Base-by-base conservation (phyloP, 2,797 vertebrate species). In the Lithobates sylvaticus region DNA sequence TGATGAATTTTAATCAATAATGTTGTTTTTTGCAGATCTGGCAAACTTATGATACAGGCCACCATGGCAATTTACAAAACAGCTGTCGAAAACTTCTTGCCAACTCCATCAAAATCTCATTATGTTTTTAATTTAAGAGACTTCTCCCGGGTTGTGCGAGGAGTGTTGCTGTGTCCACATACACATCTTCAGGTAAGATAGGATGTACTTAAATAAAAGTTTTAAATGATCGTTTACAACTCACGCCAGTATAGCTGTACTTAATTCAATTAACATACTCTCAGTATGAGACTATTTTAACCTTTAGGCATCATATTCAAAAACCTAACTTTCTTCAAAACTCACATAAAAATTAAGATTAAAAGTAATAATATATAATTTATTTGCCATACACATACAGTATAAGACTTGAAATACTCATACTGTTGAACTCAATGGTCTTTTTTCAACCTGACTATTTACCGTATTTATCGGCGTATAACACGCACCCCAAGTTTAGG, bases 81-180 rank as follows among this genome's bases (percentile, higher is more conserved):
- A 68, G 90, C 96, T 0, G 95, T 98, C 68, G 91, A 94, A 68
- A 96, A 92, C 82, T 99, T 99, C 90, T 94, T 99, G 54, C 97
- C 98, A 72, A 99, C 97, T 32, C 98, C 97, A 76, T 97, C 96
- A 2, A 99, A 99, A 93, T 98, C 97, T 54, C 98, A 99, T 91
- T 99, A 99, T 64, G 93, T 99, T 89, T 99, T 99, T 89, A 98
- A 99, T 90, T 93, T 99, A 12, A 90, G 97, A n/a, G 98, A 99
- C 91, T 98, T 98, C 90, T 94, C 97, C 73, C 93, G 97, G 27
- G 97, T 99, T 79, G 95, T 99, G 79, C 93, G 94, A 81, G 98
- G 98, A 18, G 95, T 98, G 6, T 92, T 98, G 78, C 93, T 98
- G n/a, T 96, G 96, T 87, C 97, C 97, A 73, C 89, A 94, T 81